phyloP scores from a whole-genome alignment of 2,888 invertebrate species.

The Cacoxenus indagator region DNA sequence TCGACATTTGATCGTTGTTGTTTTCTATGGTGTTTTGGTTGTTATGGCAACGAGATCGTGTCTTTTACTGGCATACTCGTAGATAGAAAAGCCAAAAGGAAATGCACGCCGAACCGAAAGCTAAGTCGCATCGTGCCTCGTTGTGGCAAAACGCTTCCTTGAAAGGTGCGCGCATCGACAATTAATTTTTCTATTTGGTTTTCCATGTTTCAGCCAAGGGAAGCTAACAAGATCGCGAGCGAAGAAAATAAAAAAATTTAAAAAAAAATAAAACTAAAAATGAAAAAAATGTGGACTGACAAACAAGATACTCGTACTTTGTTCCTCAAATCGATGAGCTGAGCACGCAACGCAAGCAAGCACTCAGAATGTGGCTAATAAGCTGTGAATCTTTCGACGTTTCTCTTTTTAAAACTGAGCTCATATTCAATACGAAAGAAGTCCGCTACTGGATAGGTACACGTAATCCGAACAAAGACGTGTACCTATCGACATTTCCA shows the following conservation, averaged over 20 bases:
- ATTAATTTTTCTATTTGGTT: constrained; percentile 60
- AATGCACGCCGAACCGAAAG: constrained; percentile 29
- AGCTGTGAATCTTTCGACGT: too few species aligned
- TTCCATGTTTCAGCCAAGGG: constrained; percentile 10
- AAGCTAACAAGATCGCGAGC: background rate
- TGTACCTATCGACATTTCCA: background rate
- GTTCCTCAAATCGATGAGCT: constrained; percentile 1
- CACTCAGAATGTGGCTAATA: constrained; percentile 54
- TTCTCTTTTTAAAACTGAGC: too few species aligned
- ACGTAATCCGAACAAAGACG: too few species aligned
- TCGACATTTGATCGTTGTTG: background rate
- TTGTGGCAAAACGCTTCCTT: constrained; percentile 45
- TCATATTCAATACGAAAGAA: too few species aligned
- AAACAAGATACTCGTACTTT: background rate
- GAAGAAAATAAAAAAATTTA: background rate
- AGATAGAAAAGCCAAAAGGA: constrained; percentile 3
- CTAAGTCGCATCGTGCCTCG: background rate
- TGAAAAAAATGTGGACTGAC: background rate
- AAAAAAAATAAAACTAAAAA: background rate
- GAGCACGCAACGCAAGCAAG: constrained; percentile 11
- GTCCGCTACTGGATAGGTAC: too few species aligned
- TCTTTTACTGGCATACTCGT: background rate
- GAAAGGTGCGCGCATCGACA: constrained; percentile 58
- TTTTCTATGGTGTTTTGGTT: background rate
- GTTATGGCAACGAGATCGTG: constrained; percentile 44